phyloP scores from a whole-genome alignment of 2,888 invertebrate genomes.

The Tortricodes alternella region DNA sequence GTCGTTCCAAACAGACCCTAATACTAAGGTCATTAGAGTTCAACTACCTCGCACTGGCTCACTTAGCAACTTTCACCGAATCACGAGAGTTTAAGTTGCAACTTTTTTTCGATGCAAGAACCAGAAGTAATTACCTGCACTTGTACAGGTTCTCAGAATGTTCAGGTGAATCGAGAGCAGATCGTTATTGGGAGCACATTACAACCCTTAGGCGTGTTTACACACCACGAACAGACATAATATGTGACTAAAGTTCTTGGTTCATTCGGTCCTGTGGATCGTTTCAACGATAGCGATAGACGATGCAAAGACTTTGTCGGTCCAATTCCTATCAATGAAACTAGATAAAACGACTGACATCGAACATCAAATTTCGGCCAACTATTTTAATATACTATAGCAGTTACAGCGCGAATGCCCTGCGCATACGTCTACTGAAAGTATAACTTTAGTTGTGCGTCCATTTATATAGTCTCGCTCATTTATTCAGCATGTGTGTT shows the following conservation, averaged over 20 bases:
- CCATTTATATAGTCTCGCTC: too few species aligned
- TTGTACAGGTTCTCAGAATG: slow-evolving; percentile 20
- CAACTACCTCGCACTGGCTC: slow-evolving; percentile 46
- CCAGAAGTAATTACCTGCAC: slow-evolving; percentile 23
- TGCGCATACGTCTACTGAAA: too few species aligned
- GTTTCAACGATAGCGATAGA: too few species aligned
- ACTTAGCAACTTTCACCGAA: slow-evolving; percentile 63
- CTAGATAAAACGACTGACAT: too few species aligned
- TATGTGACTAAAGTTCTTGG: neutral
- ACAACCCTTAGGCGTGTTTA: slow-evolving; percentile 2
- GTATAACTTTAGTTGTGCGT: too few species aligned
- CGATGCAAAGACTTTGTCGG: too few species aligned
- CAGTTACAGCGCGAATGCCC: too few species aligned
- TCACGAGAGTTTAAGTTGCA: slow-evolving; percentile 21
- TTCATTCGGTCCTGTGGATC: too few species aligned
- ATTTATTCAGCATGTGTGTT: too few species aligned
- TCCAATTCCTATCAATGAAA: too few species aligned
- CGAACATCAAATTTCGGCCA: too few species aligned
- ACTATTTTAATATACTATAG: too few species aligned
- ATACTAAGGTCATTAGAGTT: slow-evolving; percentile 62
- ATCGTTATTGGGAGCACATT: slow-evolving; percentile 14
- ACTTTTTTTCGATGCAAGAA: slow-evolving; percentile 23
- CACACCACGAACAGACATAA: neutral
- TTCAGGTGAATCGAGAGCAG: slow-evolving; percentile 25
- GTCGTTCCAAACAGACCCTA: slow-evolving; percentile 38